Base-by-base conservation (phyloP, 2,797 vertebrate species). In the Eutrigla gurnardus region DNA sequence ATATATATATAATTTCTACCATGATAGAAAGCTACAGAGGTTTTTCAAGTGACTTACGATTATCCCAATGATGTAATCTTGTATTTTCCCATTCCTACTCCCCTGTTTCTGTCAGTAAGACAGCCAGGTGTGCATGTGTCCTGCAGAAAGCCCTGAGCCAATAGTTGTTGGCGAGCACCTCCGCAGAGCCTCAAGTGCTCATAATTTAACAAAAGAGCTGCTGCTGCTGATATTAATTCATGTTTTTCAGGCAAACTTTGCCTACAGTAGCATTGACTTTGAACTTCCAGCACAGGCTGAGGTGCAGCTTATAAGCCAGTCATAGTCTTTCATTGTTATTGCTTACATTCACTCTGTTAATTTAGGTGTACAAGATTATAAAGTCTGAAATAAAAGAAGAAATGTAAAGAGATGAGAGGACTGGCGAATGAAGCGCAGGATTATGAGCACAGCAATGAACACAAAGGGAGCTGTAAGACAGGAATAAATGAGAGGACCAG, bases 381-480 rank as follows among this genome's bases (percentile, higher is more conserved):
- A 72, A 72, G 66, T 68, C 80, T 83, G 66, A 66, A 87, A 80
- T 70, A 60, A 45, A 82, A 83, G 64, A 62, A 59, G 49, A 69
- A 57, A 82, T 64, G 66, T 73, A 82, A 73, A 69, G 80, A 83
- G 72, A 52, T 73, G 68, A 77, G 72, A 73, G 45, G 61, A 75
- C 3, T 58, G 74, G 65, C 50, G 69, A 57, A 71, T 49, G 66
- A 54, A 81, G 70, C 13, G 2, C 58, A 68, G 75, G 86, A 89
- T 87, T 90, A 89, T 78, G 75, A 76, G 50, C 68, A 67, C 15
- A 62, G 86, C 73, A 80, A 82, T 85, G 77, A 87, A 85, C 77
- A 83, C 73, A 89, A 81, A 81, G 80, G 79, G 64, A 82, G 84
- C 81, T 88, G 69, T 67, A 82, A 81, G 87, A 86, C 75, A 87